Percentiles rank a stretch among this genome's conserved stretches.
phyloP scores from a whole-genome alignment of 2,888 invertebrate genomes.

The Platynereis dumerilii region DNA sequence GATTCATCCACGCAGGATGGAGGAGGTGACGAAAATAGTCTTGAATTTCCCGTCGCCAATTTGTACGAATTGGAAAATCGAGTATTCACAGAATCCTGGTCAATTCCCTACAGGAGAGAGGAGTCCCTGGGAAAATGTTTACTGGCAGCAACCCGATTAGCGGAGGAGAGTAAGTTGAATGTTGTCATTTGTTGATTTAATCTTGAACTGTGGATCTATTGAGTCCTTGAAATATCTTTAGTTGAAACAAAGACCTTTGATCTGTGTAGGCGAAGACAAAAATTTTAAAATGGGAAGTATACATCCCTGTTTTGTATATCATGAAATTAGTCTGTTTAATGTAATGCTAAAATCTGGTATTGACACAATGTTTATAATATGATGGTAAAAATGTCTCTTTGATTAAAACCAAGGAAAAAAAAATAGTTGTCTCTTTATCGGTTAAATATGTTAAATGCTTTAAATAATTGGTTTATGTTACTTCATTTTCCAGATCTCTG shows the following conservation, averaged over 20 bases:
- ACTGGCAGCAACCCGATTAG: conserved; percentile 62
- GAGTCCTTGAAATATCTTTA: too few relatives aligned
- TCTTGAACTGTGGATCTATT: not conserved
- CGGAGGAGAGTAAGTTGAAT: conserved; percentile 59
- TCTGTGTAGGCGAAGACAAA: too few relatives aligned
- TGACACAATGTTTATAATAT: too few relatives aligned
- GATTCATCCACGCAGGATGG: not conserved
- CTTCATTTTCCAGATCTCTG: conserved; percentile 52
- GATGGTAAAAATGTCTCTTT: too few relatives aligned
- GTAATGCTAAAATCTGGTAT: too few relatives aligned
- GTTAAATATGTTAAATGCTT: conserved; percentile 15
- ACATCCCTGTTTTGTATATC: too few relatives aligned
- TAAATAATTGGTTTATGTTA: too few relatives aligned
- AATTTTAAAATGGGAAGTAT: too few relatives aligned
- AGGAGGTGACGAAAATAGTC: conserved; percentile 40
- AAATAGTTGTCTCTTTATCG: not conserved
- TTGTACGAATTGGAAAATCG: conserved; percentile 65
- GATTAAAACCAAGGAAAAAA: too few relatives aligned
- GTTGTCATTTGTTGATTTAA: not conserved
- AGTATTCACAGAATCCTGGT: conserved; percentile 66
- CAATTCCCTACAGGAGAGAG: conserved; percentile 66
- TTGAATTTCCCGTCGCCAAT: conserved; percentile 65
- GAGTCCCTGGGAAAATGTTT: conserved; percentile 67
- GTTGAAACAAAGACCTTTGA: too few relatives aligned
- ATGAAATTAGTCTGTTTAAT: too few relatives aligned